phyloP scores from a whole-genome alignment of 1,140 invertebrate genomes.

The Drosophila baimaii region DNA sequence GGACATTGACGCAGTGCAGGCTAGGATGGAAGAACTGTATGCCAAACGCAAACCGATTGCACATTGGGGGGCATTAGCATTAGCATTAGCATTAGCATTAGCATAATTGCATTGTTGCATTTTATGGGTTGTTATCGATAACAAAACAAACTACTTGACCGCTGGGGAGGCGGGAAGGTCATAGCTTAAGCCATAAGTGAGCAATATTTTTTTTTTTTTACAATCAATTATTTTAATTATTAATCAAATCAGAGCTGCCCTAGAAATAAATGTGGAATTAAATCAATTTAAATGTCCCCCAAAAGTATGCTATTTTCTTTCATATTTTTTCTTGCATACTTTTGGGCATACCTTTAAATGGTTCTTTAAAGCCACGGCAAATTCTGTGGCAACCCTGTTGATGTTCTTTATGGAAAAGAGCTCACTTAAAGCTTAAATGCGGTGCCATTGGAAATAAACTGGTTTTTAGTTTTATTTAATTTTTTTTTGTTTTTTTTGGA shows the following conservation, averaged over 20 bases:
- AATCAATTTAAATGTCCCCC: neutral
- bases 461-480: constrained; percentile 16
- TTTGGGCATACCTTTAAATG: neutral
- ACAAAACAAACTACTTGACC: constrained; percentile 36
- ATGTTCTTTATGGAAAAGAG: too few relatives aligned
- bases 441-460: constrained; percentile 44
- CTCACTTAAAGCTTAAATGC: constrained; percentile 6
- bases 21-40: constrained; percentile 38
- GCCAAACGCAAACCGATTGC: constrained; percentile 33
- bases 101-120: constrained; percentile 23
- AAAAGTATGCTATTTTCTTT: neutral
- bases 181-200: constrained; percentile 6
- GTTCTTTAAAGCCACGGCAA: too few relatives aligned
- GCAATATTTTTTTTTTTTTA: neutral
- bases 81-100: constrained; percentile 25
- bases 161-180: constrained; percentile 35
- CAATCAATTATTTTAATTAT: neutral
- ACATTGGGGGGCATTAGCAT: constrained; percentile 14
- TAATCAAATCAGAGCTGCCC: too few relatives aligned
- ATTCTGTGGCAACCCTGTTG: too few relatives aligned
- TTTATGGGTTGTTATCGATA: constrained; percentile 21
- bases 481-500: constrained; percentile 37
- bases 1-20: constrained; percentile 43
- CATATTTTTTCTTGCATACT: neutral
- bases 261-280: neutral